Evolutionary conservation across 2,113 vertebrate genomes (phyloP).

Genomic region (Steatornis caripensis): DNA sequence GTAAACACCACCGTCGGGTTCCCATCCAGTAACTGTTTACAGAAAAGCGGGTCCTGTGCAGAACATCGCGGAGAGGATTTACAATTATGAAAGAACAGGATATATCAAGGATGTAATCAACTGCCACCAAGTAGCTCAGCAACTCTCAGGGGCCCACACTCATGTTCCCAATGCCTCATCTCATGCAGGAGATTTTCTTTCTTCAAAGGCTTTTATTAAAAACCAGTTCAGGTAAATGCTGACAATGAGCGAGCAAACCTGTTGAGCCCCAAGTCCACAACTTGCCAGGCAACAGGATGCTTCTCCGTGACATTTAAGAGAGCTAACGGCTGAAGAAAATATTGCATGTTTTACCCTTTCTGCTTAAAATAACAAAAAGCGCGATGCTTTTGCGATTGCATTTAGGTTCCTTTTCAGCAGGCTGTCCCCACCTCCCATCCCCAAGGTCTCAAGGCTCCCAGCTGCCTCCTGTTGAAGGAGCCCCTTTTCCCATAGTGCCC

Average conservation of each 20-base stretch:
- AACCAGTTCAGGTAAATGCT: slow-evolving; percentile 26
- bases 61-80: background rate
- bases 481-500: background rate
- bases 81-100: slow-evolving; percentile 22
- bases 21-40: background rate
- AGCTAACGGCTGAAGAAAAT: slow-evolving; percentile 41
- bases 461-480: background rate
- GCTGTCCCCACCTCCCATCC: background rate
- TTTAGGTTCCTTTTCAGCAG: background rate
- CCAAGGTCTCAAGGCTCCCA: background rate
- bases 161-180: background rate
- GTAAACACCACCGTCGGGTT: background rate
- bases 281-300: background rate
- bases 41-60: background rate
- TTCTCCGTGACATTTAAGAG: slow-evolving; percentile 43
- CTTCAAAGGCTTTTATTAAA: slow-evolving; percentile 63
- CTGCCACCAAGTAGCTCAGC: slow-evolving; percentile 56
- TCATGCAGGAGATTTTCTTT: slow-evolving; percentile 48
- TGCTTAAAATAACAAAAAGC: background rate
- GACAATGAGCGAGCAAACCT: slow-evolving; percentile 25
- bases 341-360: slow-evolving; percentile 35
- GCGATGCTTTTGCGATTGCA: background rate
- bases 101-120: slow-evolving; percentile 32
- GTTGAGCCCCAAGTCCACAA: background rate
- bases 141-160: slow-evolving; percentile 13